These are phyloP conservation scores for Cyclophora albipunctata DNA, from an alignment of 2,888 invertebrate genomes.

Conservation along the genomic window DNA sequence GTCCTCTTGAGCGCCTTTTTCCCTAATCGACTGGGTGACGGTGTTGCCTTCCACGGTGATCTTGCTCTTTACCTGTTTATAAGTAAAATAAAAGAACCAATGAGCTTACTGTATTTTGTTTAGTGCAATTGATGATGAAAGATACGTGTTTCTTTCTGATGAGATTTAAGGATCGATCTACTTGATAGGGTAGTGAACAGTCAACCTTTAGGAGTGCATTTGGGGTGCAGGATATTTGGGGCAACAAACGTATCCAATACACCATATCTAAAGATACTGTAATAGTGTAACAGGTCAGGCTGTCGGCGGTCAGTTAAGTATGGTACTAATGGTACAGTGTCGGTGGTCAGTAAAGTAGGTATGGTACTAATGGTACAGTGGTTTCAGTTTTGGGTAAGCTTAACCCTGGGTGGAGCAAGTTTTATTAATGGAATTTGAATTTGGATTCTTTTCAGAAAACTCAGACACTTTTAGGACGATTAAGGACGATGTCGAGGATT, in stretches of 20 bases:
- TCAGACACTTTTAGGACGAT: background rate
- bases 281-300: no score
- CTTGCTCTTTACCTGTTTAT: conserved; percentile 37
- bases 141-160: background rate
- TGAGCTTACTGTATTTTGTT: background rate
- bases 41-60: conserved; percentile 40
- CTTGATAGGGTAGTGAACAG: no score
- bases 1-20: conserved; percentile 10
- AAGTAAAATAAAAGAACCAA: background rate
- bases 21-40: conserved; percentile 26
- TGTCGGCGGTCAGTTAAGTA: no score
- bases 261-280: no score
- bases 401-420: no score
- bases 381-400: no score
- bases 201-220: background rate
- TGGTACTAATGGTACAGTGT: no score
- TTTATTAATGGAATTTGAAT: no score
- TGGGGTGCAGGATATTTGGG: background rate
- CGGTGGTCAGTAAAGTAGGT: no score
- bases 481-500: background rate
- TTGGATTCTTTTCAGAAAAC: background rate
- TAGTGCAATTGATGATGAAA: background rate
- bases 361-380: no score
- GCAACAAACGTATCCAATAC: no score
- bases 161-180: background rate